Conservation (phyloP, 2,113 vertebrate genomes). For the Nettapus auritus region DNA sequence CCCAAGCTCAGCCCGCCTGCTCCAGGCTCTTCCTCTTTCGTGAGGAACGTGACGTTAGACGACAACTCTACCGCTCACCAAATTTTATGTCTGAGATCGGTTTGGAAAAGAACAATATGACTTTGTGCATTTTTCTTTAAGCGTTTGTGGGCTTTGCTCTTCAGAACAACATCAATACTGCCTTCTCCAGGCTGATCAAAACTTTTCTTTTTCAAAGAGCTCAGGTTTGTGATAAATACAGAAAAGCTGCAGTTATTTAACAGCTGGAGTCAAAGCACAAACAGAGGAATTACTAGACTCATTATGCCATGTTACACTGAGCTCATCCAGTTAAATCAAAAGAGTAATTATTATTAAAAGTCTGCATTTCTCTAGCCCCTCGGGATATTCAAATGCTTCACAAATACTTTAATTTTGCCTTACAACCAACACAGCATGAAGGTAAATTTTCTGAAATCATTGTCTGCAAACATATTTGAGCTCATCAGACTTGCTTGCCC, state of each 20-base stretch:
- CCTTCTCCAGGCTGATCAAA: neutral
- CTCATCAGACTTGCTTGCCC: neutral
- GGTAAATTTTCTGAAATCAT: neutral
- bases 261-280: neutral
- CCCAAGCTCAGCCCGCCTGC: neutral
- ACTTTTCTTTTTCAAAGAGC: neutral
- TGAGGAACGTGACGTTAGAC: fast-evolving
- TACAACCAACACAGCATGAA: neutral
- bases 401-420: neutral
- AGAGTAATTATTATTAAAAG: neutral
- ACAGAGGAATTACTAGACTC: neutral
- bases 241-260: neutral
- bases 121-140: neutral
- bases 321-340: neutral
- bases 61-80: neutral
- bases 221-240: neutral
- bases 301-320: neutral
- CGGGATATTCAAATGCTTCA: neutral
- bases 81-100: neutral
- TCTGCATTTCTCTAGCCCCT: neutral
- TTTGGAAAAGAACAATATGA: neutral
- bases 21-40: neutral
- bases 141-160: neutral
- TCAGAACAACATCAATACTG: neutral
- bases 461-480: neutral